Evolutionary conservation across 1,140 invertebrate species (phyloP).

Genomic region (Tetragnatha versicolor): DNA sequence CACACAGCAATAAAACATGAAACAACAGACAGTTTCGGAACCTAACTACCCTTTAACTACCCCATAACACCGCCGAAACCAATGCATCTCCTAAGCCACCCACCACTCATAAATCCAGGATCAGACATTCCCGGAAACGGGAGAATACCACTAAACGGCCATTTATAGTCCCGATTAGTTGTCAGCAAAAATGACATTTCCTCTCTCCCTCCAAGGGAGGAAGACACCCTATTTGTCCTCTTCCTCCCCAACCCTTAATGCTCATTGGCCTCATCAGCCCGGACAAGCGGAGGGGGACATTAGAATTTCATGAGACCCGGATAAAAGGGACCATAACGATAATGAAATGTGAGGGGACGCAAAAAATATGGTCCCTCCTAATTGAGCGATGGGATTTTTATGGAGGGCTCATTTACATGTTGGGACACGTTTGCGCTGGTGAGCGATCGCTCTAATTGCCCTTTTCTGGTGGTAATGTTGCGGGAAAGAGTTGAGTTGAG

Average conservation of each 20-base stretch:
- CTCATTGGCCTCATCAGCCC: constrained; percentile 4
- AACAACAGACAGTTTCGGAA: too few species aligned
- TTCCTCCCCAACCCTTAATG: not conserved
- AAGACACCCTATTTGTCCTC: not conserved
- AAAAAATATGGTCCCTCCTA: constrained; percentile 9
- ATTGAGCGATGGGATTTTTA: constrained; percentile 23
- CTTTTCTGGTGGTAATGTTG: not conserved
- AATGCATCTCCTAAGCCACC: too few species aligned
- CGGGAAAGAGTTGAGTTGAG: too few species aligned
- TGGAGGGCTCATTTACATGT: constrained; percentile 17
- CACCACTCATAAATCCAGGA: too few species aligned
- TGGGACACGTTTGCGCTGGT: not conserved
- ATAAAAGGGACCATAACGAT: constrained; percentile 12
- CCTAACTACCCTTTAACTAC: too few species aligned
- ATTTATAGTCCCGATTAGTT: constrained; percentile 1
- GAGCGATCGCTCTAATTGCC: constrained; percentile 21
- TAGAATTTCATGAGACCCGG: constrained; percentile 37
- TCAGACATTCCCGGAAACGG: constrained; percentile 9
- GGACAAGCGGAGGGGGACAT: not conserved
- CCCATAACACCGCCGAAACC: too few species aligned
- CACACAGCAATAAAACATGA: too few species aligned
- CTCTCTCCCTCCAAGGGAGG: not conserved
- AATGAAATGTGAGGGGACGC: not conserved
- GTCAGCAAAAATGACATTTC: not conserved
- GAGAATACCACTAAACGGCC: not conserved